Base-by-base conservation (phyloP, 1,140 invertebrate genomes). In the Hylaeus volcanicus region DNA sequence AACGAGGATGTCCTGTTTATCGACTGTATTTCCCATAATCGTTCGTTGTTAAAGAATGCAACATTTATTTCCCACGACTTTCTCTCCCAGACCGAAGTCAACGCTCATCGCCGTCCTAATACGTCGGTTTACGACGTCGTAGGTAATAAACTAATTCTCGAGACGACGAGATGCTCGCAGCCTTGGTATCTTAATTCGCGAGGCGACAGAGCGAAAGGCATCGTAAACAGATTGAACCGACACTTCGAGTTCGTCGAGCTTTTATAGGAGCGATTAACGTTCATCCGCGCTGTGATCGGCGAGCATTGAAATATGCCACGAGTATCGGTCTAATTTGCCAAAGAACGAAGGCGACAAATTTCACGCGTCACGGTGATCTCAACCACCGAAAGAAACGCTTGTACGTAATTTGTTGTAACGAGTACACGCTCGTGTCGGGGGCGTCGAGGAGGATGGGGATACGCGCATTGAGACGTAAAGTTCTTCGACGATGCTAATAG, bases 401-500 rank as follows among this genome's bases (percentile, higher is more conserved):
- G 26, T 26, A 26, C 26, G 0, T 26, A 26, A 26, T 26, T 26
- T 0, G 26, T 26, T 26, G 0, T 26, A 26, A 26, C 26, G 26
- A 26, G 26, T 26, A 26, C 26, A 26, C 26, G n/a, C 15, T 48
- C 60, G 48, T 61, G 55, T 5, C 43, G 58, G 6, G 39, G 37
- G 68, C 60, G 75, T 72, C 56, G 55, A 45, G 69, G 15, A 14
- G 73, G 53, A 6, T 3, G 37, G 6, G 53, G 82, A 85, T 11
- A 51, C 51, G 51, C 9, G 51, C 83, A 89, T 90, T 87, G 88
- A 91, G 86, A 90, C 81, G 87, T 88, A 72, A 79, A 73, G 79
- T 85, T 86, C 11, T 90, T 88, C 69, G 86, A 66, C 60, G 63
- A 64, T 48, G 81, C 89, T 92, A 92, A 92, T 91, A 92, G 90